Percentiles rank a stretch among this genome's conserved stretches.
Evolutionary conservation across 2,797 vertebrate genomes (phyloP).

Genomic region (Buphagus erythrorhynchus): DNA sequence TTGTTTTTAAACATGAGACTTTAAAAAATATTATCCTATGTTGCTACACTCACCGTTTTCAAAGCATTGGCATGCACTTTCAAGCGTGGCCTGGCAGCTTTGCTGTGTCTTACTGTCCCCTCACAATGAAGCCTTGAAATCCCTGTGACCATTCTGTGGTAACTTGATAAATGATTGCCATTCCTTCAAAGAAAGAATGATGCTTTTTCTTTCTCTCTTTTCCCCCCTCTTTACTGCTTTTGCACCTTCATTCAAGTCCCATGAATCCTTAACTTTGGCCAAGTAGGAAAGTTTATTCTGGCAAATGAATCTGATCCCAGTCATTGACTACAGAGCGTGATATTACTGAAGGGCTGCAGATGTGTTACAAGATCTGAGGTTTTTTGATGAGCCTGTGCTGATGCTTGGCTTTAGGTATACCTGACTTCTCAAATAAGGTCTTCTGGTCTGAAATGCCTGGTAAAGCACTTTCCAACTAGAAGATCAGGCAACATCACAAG

Average conservation of each 20-base stretch:
- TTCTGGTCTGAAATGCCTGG: not conserved
- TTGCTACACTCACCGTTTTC: not conserved
- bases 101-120: not conserved
- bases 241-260: not conserved
- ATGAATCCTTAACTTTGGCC: not conserved
- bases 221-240: not conserved
- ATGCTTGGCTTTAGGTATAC: not conserved
- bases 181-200: not conserved
- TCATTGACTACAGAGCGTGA: not conserved
- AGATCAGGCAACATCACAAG: not conserved
- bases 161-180: not conserved
- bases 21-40: not conserved
- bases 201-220: not conserved
- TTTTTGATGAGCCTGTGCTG: not conserved
- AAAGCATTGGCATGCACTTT: not conserved
- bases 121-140: not conserved
- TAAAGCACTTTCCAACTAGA: not conserved
- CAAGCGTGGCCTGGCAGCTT: not conserved
- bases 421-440: not conserved
- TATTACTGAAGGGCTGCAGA: not conserved
- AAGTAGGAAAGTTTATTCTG: not conserved
- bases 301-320: not conserved
- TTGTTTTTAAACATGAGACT: not conserved
- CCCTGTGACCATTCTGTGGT: not conserved
- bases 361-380: accelerated